These are phyloP conservation scores for Drosophila busckii DNA, from an alignment of 1,140 invertebrate genomes.

Conservation along the genomic window DNA sequence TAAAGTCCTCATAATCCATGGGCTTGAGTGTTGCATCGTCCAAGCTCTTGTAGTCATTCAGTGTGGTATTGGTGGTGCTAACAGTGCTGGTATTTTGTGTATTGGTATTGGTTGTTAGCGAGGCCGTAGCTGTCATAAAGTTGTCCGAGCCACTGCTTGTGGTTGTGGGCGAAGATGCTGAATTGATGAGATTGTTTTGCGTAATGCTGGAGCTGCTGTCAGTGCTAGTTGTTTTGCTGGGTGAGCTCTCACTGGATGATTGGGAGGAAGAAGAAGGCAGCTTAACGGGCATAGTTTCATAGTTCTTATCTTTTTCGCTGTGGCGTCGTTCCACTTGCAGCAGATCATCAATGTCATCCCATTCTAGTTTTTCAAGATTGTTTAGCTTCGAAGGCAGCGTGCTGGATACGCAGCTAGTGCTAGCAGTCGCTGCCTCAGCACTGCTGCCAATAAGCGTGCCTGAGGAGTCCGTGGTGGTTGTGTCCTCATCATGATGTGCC, in stretches of 20 bases:
- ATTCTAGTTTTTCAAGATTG: constrained; percentile 81
- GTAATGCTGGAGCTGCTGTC: constrained; percentile 51
- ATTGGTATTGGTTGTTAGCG: constrained; percentile 57
- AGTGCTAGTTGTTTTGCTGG: constrained; percentile 58
- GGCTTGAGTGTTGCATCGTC: constrained; percentile 75
- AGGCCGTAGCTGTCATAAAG: constrained; percentile 72
- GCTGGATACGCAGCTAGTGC: constrained; percentile 81
- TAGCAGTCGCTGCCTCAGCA: constrained; percentile 55
- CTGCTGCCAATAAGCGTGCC: constrained; percentile 42
- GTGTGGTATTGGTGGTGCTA: constrained; percentile 52
- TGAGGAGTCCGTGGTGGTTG: constrained; percentile 59
- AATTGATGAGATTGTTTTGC: constrained; percentile 37
- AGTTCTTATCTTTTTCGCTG: constrained; percentile 84
- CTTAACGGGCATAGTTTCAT: constrained; percentile 86
- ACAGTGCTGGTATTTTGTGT: constrained; percentile 62
- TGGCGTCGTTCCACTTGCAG: constrained; percentile 84
- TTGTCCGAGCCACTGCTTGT: constrained; percentile 60
- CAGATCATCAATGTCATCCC: constrained; percentile 86
- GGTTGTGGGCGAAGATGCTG: constrained; percentile 34
- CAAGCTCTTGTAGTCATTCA: constrained; percentile 61
- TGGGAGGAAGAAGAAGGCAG: constrained; percentile 82
- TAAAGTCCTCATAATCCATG: constrained; percentile 78
- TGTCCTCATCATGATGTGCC: constrained; percentile 51
- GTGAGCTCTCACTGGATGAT: constrained; percentile 69
- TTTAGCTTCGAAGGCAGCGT: constrained; percentile 86